Percentiles rank a stretch among this genome's conserved stretches.
Evolutionary conservation across 1,140 invertebrate genomes (phyloP).

Genomic region (Zaprionus ghesquierei): DNA sequence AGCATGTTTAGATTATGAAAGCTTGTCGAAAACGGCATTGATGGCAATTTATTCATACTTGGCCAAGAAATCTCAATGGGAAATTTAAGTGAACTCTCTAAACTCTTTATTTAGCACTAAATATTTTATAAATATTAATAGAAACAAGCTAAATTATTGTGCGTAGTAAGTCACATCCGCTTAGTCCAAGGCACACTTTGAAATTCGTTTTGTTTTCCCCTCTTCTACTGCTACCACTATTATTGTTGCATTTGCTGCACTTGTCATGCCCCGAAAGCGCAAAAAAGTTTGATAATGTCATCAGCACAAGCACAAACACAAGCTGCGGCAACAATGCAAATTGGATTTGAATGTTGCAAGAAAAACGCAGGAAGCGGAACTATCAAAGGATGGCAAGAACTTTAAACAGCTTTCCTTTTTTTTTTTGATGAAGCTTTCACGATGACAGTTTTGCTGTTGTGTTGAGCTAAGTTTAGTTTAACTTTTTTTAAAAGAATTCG

Average conservation of each 20-base stretch:
- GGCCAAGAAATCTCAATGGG: too few relatives aligned
- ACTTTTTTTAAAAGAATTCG: not conserved
- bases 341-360: constrained; percentile 51
- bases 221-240: constrained; percentile 21
- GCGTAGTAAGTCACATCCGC: too few relatives aligned
- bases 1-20: not conserved
- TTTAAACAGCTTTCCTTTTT: too few relatives aligned
- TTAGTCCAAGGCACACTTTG: too few relatives aligned
- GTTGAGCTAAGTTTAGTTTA: not conserved
- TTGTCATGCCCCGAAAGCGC: not conserved
- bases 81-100: too few relatives aligned
- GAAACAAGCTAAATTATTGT: too few relatives aligned
- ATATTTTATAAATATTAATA: too few relatives aligned
- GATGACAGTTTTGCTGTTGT: not conserved
- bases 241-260: not conserved
- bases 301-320: not conserved
- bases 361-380: not conserved
- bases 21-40: not conserved
- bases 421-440: constrained; percentile 29
- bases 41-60: not conserved
- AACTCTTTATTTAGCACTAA: too few relatives aligned
- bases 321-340: constrained; percentile 24
- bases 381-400: not conserved
- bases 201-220: not conserved
- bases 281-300: not conserved